A percentile compares a stretch with the other conserved stretches of the same genome.
Evolutionary conservation across 2,113 vertebrate species (phyloP).

Genomic region (Orientallactaga bullata): DNA sequence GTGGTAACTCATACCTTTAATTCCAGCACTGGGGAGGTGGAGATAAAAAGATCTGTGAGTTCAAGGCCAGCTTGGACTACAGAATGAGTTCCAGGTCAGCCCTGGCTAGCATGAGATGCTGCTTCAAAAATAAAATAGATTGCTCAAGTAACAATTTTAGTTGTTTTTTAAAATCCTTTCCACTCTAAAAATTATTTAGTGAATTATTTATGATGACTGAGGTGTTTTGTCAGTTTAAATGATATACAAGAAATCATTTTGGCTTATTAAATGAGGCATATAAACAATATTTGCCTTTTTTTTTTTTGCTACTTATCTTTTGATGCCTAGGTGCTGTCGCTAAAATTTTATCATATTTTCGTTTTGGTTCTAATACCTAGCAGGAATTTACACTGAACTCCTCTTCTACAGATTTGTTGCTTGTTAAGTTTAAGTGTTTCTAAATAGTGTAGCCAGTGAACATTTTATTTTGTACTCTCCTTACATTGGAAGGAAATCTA

Average conservation of each 20-base stretch:
- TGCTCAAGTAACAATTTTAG: conserved; percentile 30
- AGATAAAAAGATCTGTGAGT: no score
- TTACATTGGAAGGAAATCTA: conserved; percentile 38
- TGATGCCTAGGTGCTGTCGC: not conserved
- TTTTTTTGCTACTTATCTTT: not conserved
- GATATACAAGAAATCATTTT: conserved; percentile 10
- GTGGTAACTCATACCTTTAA: no score
- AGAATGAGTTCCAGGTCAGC: no score
- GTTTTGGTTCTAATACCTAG: conserved; percentile 16
- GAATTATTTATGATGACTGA: conserved; percentile 29
- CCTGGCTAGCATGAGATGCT: not conserved
- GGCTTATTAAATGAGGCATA: not conserved
- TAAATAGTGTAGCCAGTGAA: not conserved
- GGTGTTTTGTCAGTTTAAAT: conserved; percentile 18
- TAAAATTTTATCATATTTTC: not conserved
- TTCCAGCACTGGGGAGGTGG: no score
- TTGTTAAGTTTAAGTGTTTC: conserved; percentile 31
- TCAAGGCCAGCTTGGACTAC: no score
- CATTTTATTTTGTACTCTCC: not conserved
- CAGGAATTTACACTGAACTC: conserved; percentile 21
- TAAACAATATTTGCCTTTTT: not conserved
- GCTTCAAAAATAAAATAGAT: not conserved
- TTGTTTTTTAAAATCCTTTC: not conserved
- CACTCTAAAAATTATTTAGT: conserved; percentile 35
- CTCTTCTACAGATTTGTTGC: conserved; percentile 44